phyloP scores from a whole-genome alignment of 2,797 vertebrate genomes.

The Sebastes minor region DNA sequence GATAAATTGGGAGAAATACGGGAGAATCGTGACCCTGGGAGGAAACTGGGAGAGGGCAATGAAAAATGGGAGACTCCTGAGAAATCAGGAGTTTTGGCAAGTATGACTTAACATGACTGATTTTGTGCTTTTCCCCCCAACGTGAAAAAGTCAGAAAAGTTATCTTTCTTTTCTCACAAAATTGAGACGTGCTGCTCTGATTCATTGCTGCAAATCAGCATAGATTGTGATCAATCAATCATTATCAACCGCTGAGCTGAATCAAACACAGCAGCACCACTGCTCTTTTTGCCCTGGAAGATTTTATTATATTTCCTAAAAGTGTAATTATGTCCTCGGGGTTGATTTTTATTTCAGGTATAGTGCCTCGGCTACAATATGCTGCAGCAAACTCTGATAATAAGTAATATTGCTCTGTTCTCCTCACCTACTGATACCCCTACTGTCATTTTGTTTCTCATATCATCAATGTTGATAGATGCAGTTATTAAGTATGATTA shows the following conservation, averaged over 20 bases:
- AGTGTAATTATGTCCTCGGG: background rate
- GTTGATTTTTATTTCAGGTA: background rate
- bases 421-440: background rate
- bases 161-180: background rate
- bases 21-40: too few relatives aligned
- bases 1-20: too few relatives aligned
- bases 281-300: background rate
- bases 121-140: too few relatives aligned
- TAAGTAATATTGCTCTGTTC: background rate
- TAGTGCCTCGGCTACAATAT: background rate
- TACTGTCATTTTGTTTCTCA: background rate
- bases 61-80: too few relatives aligned
- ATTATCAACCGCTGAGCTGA: background rate
- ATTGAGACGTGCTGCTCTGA: background rate
- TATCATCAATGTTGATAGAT: background rate
- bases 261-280: background rate
- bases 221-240: background rate
- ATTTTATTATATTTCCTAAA: background rate
- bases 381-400: background rate
- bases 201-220: background rate
- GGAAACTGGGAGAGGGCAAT: too few relatives aligned
- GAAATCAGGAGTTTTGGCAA: too few relatives aligned
- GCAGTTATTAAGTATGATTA: background rate
- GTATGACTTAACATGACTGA: too few relatives aligned
- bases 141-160: background rate